These are phyloP conservation scores for Apogon talboti DNA, from an alignment of 2,797 vertebrate genomes.

Conservation along the genomic window DNA sequence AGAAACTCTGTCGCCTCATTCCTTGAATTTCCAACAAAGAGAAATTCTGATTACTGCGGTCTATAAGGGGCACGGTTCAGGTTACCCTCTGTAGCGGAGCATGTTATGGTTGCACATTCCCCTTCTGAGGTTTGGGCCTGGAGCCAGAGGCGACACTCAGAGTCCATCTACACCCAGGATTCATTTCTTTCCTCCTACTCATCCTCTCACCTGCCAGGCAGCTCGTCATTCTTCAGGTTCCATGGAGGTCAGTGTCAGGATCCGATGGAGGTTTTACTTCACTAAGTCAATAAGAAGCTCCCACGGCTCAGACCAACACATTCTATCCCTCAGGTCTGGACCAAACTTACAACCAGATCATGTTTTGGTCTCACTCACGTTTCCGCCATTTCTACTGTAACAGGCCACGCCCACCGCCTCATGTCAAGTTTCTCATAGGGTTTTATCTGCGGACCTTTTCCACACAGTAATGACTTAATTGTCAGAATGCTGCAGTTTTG, in stretches of 20 bases:
- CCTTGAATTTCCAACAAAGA: slow-evolving; percentile 27
- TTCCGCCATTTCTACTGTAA: neutral
- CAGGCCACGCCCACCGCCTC: neutral
- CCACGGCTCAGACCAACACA: slow-evolving; percentile 7
- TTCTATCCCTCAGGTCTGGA: slow-evolving; percentile 26
- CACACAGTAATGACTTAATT: too few species aligned
- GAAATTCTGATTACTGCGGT: slow-evolving; percentile 25
- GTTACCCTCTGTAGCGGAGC: slow-evolving; percentile 42
- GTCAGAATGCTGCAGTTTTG: too few species aligned
- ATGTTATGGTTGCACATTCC: slow-evolving; percentile 65
- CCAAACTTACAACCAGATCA: slow-evolving; percentile 23
- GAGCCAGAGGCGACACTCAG: slow-evolving; percentile 41
- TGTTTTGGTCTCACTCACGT: slow-evolving; percentile 5
- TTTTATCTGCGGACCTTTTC: too few species aligned
- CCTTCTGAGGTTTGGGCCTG: slow-evolving; percentile 26
- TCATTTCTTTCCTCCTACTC: slow-evolving; percentile 30
- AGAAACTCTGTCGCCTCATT: slow-evolving; percentile 2
- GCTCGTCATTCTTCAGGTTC: slow-evolving; percentile 67
- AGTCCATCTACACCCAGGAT: slow-evolving; percentile 22
- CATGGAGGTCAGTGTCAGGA: slow-evolving; percentile 58
- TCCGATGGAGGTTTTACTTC: slow-evolving; percentile 42
- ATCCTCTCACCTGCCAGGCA: slow-evolving; percentile 60
- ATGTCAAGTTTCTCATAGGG: too few species aligned
- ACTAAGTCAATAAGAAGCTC: slow-evolving; percentile 44
- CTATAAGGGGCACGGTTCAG: slow-evolving; percentile 48